A percentile compares a stretch with the other conserved stretches of the same genome.
Evolutionary conservation across 2,797 vertebrate species (phyloP).

Genomic region (Vultur gryphus): DNA sequence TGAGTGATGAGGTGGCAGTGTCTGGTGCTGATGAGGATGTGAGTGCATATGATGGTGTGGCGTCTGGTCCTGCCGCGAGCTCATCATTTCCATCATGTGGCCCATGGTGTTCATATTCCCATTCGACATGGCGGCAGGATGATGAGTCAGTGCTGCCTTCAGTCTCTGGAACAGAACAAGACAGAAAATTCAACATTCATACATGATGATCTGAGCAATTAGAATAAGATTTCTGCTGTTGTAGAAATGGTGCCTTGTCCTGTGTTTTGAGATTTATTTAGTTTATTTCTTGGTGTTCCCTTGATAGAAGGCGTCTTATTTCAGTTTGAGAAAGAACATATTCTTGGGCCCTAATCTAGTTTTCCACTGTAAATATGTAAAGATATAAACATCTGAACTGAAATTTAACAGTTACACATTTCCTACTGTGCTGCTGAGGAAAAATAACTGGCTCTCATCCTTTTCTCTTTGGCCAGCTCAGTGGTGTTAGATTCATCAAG

Average conservation of each 20-base stretch:
- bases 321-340: not conserved
- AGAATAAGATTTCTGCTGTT: not conserved
- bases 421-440: not conserved
- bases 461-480: not conserved
- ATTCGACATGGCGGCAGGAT: slow-evolving; percentile 91
- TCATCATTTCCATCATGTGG: slow-evolving; percentile 99
- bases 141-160: slow-evolving; percentile 95
- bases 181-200: slow-evolving; percentile 11
- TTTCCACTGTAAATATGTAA: not conserved
- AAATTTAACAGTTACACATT: not conserved
- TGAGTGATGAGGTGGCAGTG: slow-evolving; percentile 88
- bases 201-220: not conserved
- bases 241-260: not conserved
- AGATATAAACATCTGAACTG: not conserved
- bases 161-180: slow-evolving; percentile 85
- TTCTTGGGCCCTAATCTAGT: not conserved
- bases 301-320: slow-evolving; percentile 6
- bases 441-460: not conserved
- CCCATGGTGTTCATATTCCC: slow-evolving; percentile 99
- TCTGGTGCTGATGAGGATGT: slow-evolving; percentile 89
- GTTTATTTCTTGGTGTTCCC: not conserved
- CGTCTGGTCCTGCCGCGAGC: slow-evolving; percentile 90
- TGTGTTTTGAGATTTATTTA: not conserved
- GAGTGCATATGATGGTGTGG: slow-evolving; percentile 89
- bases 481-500: not conserved